Conservation (phyloP, 2,113 vertebrate species). For the Rhinogobius similis region DNA sequence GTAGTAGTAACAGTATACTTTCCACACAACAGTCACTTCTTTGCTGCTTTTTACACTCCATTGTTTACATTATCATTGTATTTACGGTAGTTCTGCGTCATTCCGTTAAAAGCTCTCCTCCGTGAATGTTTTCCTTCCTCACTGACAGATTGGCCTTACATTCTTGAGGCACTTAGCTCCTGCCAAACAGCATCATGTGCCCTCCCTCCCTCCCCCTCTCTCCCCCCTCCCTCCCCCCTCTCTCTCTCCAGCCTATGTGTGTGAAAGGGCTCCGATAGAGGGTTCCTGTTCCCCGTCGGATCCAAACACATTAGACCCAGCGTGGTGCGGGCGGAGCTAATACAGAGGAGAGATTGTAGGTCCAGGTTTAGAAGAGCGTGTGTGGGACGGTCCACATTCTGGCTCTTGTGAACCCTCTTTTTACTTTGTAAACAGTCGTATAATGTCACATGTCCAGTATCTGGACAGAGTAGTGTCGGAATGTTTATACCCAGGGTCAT, state of each 20-base stretch:
- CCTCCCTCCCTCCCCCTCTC: conserved; percentile 13
- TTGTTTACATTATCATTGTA: neutral
- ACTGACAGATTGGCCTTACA: conserved; percentile 49
- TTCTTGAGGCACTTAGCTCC: conserved; percentile 58
- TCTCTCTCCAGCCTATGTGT: conserved; percentile 21
- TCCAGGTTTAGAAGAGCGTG: conserved; percentile 29
- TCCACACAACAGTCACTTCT: neutral
- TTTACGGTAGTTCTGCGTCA: neutral
- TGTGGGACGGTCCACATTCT: conserved; percentile 26
- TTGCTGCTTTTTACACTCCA: neutral
- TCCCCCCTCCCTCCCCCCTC: neutral
- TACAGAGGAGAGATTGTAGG: conserved; percentile 26
- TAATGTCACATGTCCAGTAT: conserved; percentile 31
- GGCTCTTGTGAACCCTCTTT: conserved; percentile 42
- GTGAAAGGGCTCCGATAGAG: conserved; percentile 47
- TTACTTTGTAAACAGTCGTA: conserved; percentile 57
- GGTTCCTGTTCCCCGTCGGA: conserved; percentile 21
- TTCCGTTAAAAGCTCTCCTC: conserved; percentile 11
- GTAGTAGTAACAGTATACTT: too few relatives aligned
- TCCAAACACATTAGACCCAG: conserved; percentile 22
- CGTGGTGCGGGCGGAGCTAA: conserved; percentile 19
- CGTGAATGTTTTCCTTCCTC: neutral
- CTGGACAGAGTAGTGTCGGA: neutral
- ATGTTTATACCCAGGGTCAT: neutral
- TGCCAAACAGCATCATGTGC: conserved; percentile 57